Evolutionary conservation across 2,888 invertebrate genomes (phyloP).

Genomic region (Cantharis rustica): DNA sequence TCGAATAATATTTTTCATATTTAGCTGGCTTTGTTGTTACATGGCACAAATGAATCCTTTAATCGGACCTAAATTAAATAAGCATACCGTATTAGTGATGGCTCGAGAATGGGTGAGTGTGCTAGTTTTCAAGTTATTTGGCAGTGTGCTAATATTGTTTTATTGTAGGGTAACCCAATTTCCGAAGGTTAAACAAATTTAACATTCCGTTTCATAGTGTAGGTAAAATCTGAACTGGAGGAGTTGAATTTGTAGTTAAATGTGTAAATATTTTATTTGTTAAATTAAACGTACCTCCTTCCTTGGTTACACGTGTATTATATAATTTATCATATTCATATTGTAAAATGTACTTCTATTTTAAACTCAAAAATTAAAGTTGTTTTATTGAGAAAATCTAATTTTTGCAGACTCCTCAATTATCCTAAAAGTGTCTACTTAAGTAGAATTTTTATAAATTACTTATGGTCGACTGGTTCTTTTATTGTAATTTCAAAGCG

Average conservation of each 20-base stretch:
- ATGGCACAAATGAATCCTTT: constrained; percentile 94
- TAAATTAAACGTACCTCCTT: background rate
- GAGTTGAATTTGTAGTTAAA: background rate
- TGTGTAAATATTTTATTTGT: background rate
- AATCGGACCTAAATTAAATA: constrained; percentile 79
- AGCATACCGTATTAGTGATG: constrained; percentile 74
- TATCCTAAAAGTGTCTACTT: no score
- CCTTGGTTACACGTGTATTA: background rate
- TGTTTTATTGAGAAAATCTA: background rate
- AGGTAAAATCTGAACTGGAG: background rate
- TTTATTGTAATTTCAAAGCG: no score
- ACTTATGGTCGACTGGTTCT: no score
- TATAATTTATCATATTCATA: background rate
- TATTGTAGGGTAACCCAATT: constrained; percentile 26
- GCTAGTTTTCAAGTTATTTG: background rate
- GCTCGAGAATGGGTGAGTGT: constrained; percentile 77
- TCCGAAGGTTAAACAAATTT: background rate
- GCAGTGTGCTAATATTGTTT: background rate
- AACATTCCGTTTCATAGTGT: background rate
- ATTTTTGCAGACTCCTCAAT: background rate
- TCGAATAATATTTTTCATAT: constrained; percentile 29
- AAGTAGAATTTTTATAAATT: no score
- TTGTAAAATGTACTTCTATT: background rate
- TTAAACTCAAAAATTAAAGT: background rate
- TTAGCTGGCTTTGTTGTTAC: constrained; percentile 88